These are phyloP conservation scores for Anableps anableps DNA, from an alignment of 2,797 vertebrate genomes.

Conservation along the genomic window DNA sequence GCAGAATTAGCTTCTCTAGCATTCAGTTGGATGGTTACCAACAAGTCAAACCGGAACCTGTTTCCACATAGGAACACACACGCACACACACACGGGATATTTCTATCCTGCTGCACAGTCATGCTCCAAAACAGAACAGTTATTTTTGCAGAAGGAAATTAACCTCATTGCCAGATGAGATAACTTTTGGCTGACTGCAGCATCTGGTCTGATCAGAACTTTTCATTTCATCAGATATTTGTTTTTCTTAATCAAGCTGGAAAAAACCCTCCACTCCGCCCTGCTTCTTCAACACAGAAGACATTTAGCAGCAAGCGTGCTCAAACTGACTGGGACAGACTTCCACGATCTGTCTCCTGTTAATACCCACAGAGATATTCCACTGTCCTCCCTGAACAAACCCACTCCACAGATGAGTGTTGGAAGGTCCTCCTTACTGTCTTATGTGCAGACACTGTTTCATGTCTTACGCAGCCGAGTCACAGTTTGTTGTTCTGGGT, in stretches of 20 bases:
- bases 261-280: slow-evolving; percentile 45
- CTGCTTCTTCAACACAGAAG: slow-evolving; percentile 38
- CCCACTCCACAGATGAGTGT: slow-evolving; percentile 60
- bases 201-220: slow-evolving; percentile 28
- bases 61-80: slow-evolving; percentile 1
- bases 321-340: slow-evolving; percentile 48
- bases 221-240: slow-evolving; percentile 1
- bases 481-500: slow-evolving; percentile 65
- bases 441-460: slow-evolving; percentile 15
- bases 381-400: slow-evolving; percentile 44
- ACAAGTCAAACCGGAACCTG: neutral
- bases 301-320: slow-evolving; percentile 20
- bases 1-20: neutral
- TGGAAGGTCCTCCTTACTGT: slow-evolving; percentile 49
- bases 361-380: slow-evolving; percentile 58
- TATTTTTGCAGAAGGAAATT: slow-evolving; percentile 7
- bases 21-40: slow-evolving; percentile 8
- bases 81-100: neutral
- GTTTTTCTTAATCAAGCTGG: slow-evolving; percentile 37
- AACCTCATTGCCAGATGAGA: slow-evolving; percentile 2
- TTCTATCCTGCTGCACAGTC: slow-evolving; percentile 11
- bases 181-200: slow-evolving; percentile 9
- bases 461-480: slow-evolving; percentile 54
- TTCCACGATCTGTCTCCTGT: slow-evolving; percentile 59
- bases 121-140: neutral